These are phyloP conservation scores for Bradypus variegatus DNA, from an alignment of 2,797 vertebrate genomes.

Conservation along the genomic window DNA sequence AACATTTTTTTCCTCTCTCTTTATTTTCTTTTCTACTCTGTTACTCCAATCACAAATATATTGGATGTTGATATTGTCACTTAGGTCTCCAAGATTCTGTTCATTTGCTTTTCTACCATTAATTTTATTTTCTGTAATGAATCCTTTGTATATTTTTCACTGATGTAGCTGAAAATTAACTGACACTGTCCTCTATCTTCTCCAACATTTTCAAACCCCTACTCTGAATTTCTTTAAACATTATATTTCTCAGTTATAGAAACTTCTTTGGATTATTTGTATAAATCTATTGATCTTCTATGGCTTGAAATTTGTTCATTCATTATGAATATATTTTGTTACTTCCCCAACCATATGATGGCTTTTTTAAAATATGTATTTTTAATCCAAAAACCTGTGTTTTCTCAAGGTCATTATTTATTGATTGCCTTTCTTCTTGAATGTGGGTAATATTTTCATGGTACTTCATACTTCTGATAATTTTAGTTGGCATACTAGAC, in stretches of 20 bases:
- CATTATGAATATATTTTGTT: neutral
- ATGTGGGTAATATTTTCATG: neutral
- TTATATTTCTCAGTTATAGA: neutral
- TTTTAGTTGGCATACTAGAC: neutral
- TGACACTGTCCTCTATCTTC: neutral
- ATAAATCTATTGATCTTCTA: neutral
- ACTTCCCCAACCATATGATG: neutral
- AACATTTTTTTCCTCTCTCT: neutral
- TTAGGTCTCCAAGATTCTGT: neutral
- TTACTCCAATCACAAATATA: neutral
- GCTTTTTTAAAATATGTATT: neutral
- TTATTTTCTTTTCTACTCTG: neutral
- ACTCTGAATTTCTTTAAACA: neutral
- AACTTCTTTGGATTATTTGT: neutral
- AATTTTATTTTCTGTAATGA: neutral
- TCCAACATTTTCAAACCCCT: neutral
- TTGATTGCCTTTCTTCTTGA: neutral
- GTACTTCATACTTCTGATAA: neutral
- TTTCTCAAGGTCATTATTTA: neutral
- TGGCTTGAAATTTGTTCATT: neutral
- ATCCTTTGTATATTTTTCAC: neutral
- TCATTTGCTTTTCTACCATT: neutral
- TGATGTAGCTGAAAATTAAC: neutral
- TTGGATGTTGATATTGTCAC: neutral
- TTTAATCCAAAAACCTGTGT: neutral